Conservation (phyloP, 2,888 invertebrate species). For the Hirtodrosophila alboralis region DNA sequence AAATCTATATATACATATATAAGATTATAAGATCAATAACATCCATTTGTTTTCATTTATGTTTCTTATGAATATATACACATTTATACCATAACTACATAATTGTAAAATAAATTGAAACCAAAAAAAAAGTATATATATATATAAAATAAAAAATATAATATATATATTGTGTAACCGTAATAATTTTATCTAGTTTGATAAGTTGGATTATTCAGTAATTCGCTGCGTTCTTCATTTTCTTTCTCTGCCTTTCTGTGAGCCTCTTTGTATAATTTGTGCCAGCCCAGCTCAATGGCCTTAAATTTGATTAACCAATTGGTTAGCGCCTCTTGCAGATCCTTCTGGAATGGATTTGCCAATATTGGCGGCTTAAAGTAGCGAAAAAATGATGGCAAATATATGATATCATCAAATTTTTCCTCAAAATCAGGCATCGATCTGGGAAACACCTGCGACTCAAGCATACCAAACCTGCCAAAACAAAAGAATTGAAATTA, state of each 20-base stretch:
- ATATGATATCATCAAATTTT: slow-evolving; percentile 38
- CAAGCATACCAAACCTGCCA: slow-evolving; percentile 48
- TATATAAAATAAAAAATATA: background rate
- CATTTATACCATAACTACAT: slow-evolving; percentile 7
- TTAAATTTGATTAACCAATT: slow-evolving; percentile 32
- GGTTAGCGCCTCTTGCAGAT: slow-evolving; percentile 20
- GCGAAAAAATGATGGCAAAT: slow-evolving; percentile 7
- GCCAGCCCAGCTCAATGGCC: slow-evolving; percentile 14
- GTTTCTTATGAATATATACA: slow-evolving; percentile 12
- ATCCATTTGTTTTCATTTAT: slow-evolving; percentile 21
- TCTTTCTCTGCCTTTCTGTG: background rate
- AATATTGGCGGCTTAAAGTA: slow-evolving; percentile 12
- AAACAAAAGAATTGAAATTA: too few relatives aligned
- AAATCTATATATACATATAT: slow-evolving; percentile 1
- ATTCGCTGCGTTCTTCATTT: background rate
- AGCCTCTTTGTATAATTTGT: background rate
- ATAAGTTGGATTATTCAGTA: too few relatives aligned
- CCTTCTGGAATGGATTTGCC: background rate
- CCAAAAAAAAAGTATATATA: slow-evolving; percentile 12
- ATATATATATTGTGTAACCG: too few relatives aligned
- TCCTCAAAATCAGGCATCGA: slow-evolving; percentile 19
- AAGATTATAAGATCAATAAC: background rate
- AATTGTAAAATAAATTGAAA: slow-evolving; percentile 33
- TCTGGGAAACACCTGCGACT: slow-evolving; percentile 19
- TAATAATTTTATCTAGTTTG: too few relatives aligned